Conservation (phyloP, 1,140 invertebrate genomes). For the Drosophila saltans region DNA sequence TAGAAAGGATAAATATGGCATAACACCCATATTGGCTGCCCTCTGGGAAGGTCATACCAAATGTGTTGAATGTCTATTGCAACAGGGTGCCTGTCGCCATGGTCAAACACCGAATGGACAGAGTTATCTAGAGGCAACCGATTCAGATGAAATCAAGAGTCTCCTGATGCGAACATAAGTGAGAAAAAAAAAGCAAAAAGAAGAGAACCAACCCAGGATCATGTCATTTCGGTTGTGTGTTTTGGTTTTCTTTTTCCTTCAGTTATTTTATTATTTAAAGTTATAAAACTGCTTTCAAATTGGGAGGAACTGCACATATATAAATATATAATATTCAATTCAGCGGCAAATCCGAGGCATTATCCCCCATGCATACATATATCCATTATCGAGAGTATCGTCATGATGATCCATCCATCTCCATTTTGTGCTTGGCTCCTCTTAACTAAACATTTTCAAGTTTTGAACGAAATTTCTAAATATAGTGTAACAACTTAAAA, state of each 20-base stretch:
- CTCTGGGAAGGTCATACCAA: slow-evolving; percentile 97
- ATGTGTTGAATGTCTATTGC: slow-evolving; percentile 93
- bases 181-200: too few species aligned
- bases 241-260: slow-evolving; percentile 19
- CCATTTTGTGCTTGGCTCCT: too few species aligned
- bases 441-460: too few species aligned
- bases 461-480: too few species aligned
- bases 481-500: too few species aligned
- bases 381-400: too few species aligned
- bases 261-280: slow-evolving; percentile 59
- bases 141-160: slow-evolving; percentile 91
- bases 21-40: slow-evolving; percentile 94
- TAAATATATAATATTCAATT: too few species aligned
- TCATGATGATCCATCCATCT: too few species aligned
- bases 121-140: slow-evolving; percentile 93
- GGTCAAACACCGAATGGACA: slow-evolving; percentile 93
- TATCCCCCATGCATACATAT: too few species aligned
- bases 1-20: slow-evolving; percentile 95
- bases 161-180: slow-evolving; percentile 7
- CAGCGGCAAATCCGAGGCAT: too few species aligned
- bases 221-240: slow-evolving; percentile 7
- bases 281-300: slow-evolving; percentile 14
- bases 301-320: too few species aligned
- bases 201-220: background rate
- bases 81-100: slow-evolving; percentile 92